Conservation (phyloP, 2,888 invertebrate genomes). For the Pollenia labialis region DNA sequence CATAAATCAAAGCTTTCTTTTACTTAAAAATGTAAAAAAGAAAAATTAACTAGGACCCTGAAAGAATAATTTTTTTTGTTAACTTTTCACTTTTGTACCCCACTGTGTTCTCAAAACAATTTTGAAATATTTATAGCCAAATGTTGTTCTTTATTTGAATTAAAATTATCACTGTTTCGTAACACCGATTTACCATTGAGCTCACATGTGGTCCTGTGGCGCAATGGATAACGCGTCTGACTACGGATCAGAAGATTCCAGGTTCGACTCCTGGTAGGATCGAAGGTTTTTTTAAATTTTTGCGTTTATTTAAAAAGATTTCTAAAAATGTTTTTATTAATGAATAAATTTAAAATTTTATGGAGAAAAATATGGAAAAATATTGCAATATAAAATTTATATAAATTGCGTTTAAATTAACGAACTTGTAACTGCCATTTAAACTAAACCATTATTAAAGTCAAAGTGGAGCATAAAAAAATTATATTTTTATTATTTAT, state of each 20-base stretch:
- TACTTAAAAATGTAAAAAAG: too few species aligned
- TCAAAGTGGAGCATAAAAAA: conserved; percentile 52
- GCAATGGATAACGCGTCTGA: conserved; percentile 85
- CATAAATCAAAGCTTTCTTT: too few species aligned
- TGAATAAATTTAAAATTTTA: neutral
- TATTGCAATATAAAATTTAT: conserved; percentile 9
- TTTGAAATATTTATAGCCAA: too few species aligned
- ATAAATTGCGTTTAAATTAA: conserved; percentile 61
- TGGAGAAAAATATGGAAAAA: neutral
- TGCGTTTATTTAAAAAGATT: neutral
- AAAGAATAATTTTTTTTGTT: too few species aligned
- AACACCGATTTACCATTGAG: accelerated
- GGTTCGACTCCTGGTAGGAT: conserved; percentile 85
- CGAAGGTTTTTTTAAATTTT: conserved; percentile 73
- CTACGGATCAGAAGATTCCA: conserved; percentile 85
- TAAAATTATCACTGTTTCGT: too few species aligned
- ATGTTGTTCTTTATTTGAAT: too few species aligned
- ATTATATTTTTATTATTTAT: conserved; percentile 17
- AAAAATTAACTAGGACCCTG: too few species aligned
- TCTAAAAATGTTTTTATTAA: too few species aligned
- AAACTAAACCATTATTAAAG: conserved; percentile 38
- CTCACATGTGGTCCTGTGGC: conserved; percentile 83
- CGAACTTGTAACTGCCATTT: conserved; percentile 61
- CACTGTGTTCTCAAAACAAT: too few species aligned
- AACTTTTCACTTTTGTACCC: too few species aligned